Conservation (phyloP, 2,888 invertebrate species). For the Sinotaia quadrata region DNA sequence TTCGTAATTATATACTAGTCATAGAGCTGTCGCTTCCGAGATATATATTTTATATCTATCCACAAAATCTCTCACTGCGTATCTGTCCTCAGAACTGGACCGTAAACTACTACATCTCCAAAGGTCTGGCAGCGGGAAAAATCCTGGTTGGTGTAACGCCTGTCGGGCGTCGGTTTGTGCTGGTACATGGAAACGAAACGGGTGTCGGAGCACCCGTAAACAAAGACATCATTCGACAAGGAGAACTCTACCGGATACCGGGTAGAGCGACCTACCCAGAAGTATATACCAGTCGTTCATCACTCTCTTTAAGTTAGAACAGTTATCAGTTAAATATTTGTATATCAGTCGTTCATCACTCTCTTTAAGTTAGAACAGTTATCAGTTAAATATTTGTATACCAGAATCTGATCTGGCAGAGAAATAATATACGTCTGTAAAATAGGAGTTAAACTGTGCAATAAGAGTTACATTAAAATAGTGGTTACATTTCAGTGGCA, state of each 20-base stretch:
- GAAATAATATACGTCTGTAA: no score
- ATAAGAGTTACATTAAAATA: no score
- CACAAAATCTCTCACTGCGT: neutral
- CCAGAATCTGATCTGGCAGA: no score
- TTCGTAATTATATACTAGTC: neutral
- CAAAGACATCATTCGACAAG: neutral
- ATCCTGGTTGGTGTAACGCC: constrained; percentile 29
- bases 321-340: no score
- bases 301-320: no score
- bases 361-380: no score
- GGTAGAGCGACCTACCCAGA: constrained; percentile 28
- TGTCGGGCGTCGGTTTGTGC: constrained; percentile 22
- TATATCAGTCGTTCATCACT: no score
- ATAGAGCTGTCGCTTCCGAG: neutral
- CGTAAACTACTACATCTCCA: constrained; percentile 18
- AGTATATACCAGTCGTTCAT: no score
- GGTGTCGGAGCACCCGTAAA: constrained; percentile 26
- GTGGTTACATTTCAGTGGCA: no score
- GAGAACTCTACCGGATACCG: constrained; percentile 17
- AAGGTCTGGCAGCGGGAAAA: constrained; percentile 24
- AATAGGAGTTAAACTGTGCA: no score
- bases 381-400: no score
- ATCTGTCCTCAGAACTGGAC: constrained; percentile 29
- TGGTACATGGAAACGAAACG: constrained; percentile 13
- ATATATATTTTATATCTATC: no score